Conservation (phyloP, 2,113 vertebrate genomes). For the Lepus europaeus region DNA sequence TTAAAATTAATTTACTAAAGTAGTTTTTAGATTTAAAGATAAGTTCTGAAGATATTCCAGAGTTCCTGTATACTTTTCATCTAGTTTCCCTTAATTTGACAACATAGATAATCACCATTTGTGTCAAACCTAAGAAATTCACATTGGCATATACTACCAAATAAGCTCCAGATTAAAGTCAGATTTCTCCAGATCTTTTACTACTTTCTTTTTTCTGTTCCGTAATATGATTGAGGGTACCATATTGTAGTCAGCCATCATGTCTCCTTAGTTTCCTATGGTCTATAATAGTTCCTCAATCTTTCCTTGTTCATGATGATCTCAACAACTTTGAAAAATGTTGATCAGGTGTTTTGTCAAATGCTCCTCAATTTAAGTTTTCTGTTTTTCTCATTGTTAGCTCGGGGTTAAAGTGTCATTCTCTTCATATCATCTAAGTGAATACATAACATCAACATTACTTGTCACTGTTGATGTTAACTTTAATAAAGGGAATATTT, state of each 20-base stretch:
- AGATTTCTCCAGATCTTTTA: neutral
- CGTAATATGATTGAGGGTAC: neutral
- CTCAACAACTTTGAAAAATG: constrained; percentile 20
- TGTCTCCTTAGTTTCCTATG: neutral
- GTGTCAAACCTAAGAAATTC: neutral
- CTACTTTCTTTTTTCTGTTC: neutral
- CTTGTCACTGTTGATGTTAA: neutral
- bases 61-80: neutral
- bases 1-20: constrained; percentile 32
- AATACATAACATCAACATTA: neutral
- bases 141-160: neutral
- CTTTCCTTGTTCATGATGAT: neutral
- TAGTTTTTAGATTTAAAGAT: neutral
- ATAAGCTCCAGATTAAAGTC: neutral
- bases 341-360: neutral
- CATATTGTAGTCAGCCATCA: neutral
- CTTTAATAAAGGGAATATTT: neutral
- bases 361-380: neutral
- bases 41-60: neutral
- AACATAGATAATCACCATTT: neutral
- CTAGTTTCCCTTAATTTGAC: neutral
- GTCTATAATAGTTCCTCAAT: neutral
- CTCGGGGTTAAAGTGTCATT: neutral
- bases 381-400: neutral
- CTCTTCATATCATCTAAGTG: neutral